phyloP scores from a whole-genome alignment of 2,888 invertebrate species.

The Taphrorychus bicolor region DNA sequence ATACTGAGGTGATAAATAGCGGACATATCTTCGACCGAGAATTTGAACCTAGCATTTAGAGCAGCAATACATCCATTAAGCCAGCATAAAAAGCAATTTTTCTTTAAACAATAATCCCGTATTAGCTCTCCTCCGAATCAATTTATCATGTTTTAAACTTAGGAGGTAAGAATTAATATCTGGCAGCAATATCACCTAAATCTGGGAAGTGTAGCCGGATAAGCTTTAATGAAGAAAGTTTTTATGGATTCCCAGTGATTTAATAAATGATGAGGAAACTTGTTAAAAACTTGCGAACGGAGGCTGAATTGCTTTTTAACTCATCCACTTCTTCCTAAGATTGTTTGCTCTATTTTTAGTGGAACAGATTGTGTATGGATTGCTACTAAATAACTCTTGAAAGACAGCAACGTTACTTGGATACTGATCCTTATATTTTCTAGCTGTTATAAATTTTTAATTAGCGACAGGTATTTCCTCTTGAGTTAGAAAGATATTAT shows the following conservation, averaged over 20 bases:
- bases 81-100: too few relatives aligned
- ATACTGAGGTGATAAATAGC: neutral
- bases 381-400: too few relatives aligned
- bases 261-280: neutral
- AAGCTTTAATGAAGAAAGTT: neutral
- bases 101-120: neutral
- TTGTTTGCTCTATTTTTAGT: neutral
- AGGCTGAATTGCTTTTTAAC: neutral
- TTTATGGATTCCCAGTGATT: neutral
- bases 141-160: neutral
- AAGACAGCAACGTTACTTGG: too few relatives aligned
- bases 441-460: too few relatives aligned
- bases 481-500: too few relatives aligned
- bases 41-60: neutral
- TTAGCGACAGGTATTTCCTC: too few relatives aligned
- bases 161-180: neutral
- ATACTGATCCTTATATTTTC: too few relatives aligned
- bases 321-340: neutral
- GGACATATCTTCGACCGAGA: neutral
- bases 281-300: neutral
- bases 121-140: neutral
- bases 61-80: neutral
- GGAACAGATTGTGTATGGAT: neutral
- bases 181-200: neutral
- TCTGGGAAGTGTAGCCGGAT: neutral